Evolutionary conservation across 2,888 invertebrate species (phyloP), one percentile per base, ranked within the genome.

Genomic region (Cephus runcator): DNA sequence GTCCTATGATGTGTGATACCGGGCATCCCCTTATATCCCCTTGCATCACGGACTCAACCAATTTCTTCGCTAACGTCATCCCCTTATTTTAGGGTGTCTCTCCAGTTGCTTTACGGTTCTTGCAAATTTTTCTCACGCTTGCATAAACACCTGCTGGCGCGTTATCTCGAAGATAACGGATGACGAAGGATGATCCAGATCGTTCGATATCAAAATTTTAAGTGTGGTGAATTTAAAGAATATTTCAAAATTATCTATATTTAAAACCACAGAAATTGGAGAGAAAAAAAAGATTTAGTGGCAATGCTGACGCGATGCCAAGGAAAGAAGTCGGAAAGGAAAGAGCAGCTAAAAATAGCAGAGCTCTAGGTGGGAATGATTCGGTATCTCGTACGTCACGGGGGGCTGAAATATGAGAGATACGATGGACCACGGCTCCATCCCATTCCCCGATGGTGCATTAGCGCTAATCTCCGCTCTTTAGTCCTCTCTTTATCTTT

Each of bases 371-470:
- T 88, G 89, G 89, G 89, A 90, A 90, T 88, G 90, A 91, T 91
- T 89, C 89, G 91, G 92, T 92, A 92, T 91, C 91, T 90, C 87
- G 86, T 81, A 85, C 89, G 91, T 91, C 91, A 90, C 88, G 89
- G 90, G 88, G 88, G 87, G 88, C 89, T 90, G 90, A 91, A 91
- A 91, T 91, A 91, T 90, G 91, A 91, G 91, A 90, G 90, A 91
- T 90, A 91, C 90, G 90, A 89, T 89, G 90, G 89, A 88, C 87
- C 88, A 87, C 87, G 87, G 85, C 80, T 75, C 78, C 81, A 81
- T 85, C 85, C 86, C 85, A 85, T 85, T 86, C 86, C 86, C 87
- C 87, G 90, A 89, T 90, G 90, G 90, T 91, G 91, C 91, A 91
- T 91, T 91, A 91, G 90, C 90, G 90, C 91, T 91, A 91, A 91